Percentiles rank a stretch among this genome's conserved stretches.
These are phyloP conservation scores for Anisognathus igniventris DNA, from an alignment of 2,797 vertebrate genomes.

Conservation along the genomic window DNA sequence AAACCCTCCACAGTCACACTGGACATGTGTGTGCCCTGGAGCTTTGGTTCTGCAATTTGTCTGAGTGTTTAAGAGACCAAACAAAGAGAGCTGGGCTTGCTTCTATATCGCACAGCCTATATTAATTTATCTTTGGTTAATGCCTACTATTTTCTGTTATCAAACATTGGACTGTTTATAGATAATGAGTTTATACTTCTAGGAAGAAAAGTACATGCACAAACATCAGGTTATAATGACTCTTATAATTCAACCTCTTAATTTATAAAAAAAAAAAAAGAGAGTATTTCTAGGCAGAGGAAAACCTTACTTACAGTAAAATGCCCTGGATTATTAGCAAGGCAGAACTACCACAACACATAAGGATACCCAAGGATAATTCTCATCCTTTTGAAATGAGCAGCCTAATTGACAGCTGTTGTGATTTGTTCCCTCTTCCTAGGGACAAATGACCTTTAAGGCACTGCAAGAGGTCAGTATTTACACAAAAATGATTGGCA, in stretches of 20 bases:
- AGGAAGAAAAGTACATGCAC: not conserved
- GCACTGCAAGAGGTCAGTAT: not conserved
- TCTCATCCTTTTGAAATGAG: not conserved
- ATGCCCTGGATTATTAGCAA: not conserved
- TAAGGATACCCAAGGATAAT: not conserved
- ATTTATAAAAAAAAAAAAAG: not conserved
- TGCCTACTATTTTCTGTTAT: not conserved
- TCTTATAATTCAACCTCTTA: not conserved
- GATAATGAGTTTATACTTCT: slow-evolving; percentile 1
- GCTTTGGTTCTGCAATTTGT: not conserved
- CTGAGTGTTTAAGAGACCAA: not conserved
- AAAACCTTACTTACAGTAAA: not conserved
- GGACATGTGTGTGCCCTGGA: not conserved
- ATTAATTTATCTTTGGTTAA: not conserved
- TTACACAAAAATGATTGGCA: not conserved
- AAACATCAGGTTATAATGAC: not conserved
- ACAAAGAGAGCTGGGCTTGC: not conserved
- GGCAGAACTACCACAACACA: not conserved
- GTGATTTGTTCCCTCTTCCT: not conserved
- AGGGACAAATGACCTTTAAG: not conserved
- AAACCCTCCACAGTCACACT: not conserved
- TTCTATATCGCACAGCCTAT: not conserved
- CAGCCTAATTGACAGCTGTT: not conserved
- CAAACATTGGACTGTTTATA: not conserved
- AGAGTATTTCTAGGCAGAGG: not conserved